A percentile compares a stretch with the other conserved stretches of the same genome.
phyloP scores from a whole-genome alignment of 2,113 vertebrate species.

The Gallinago media region DNA sequence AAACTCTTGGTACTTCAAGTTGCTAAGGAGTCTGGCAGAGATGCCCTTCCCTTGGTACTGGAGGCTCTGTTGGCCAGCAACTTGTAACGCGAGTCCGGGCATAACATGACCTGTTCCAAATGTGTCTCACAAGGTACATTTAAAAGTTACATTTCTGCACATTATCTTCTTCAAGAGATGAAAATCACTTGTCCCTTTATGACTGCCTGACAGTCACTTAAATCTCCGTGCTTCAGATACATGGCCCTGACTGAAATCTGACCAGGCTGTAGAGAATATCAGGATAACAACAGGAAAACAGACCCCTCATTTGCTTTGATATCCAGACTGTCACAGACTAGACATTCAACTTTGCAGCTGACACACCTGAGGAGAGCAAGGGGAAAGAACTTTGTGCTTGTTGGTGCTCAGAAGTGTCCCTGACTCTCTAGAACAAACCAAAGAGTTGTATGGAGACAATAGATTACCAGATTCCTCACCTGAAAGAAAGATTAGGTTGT shows the following conservation, averaged over 20 bases:
- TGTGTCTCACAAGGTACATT: background rate
- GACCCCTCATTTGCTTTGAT: background rate
- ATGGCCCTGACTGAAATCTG: background rate
- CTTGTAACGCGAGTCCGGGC: rapidly evolving
- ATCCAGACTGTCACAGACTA: background rate
- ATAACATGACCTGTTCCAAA: background rate
- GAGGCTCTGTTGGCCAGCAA: background rate
- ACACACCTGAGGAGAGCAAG: background rate
- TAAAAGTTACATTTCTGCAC: background rate
- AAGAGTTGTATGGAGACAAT: background rate
- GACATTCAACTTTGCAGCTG: background rate
- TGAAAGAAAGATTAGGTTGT: background rate
- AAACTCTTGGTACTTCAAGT: background rate
- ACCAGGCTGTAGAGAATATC: background rate
- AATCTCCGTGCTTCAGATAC: background rate
- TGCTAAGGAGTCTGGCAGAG: background rate
- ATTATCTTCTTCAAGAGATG: background rate
- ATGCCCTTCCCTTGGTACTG: background rate
- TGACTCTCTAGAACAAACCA: background rate
- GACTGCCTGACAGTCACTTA: background rate
- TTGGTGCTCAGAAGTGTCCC: background rate
- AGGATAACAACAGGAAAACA: background rate
- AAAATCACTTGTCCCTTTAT: background rate
- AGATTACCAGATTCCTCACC: background rate
- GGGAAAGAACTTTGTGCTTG: background rate